Evolutionary conservation across 2,888 invertebrate genomes (phyloP), one percentile per base, ranked within the genome.

Genomic region (Glaucopsyche alexis): DNA sequence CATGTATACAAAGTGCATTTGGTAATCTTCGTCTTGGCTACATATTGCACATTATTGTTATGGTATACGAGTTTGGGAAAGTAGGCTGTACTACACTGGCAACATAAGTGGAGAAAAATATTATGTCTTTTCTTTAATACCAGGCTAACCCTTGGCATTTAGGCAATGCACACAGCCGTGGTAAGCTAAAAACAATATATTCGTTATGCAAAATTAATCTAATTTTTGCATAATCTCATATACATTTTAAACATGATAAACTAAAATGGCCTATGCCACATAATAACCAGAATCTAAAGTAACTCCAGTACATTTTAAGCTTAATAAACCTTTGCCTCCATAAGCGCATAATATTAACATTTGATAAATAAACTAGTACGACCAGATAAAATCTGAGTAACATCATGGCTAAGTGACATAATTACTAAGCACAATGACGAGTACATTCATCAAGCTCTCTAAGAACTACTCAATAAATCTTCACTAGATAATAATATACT

Each of bases 371-470:
- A 79, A 82, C 81, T 82, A 82, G 80, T 79, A 85, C 82, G 82
- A 86, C 84, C 86, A 85, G 84, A 84, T 83, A 85, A 64, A 77
- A 82, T 84, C 85, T 81, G 88, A 87, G 88, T 88, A 87, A 88
- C 87, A 88, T 86, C 88, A 87, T 86, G 89, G 89, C 91, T 90
- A 90, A 89, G 82, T 84, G 85, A 84, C 83, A 86, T 88, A 85
- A 87, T 88, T 85, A 87, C 92, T 91, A 92, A 91, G 91, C 92
- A 93, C 92, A 91, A 90, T 90, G 91, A 92, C 90, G 85, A 88
- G 87, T 90, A 92, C 90, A 91, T 87, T 90, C 87, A 91, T 90
- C 87, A 93, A 92, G 92, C 93, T 84, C 84, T 86, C 90, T 91
- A 91, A 90, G 87, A 88, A 85, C 87, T 91, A 91, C 87, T 82